Percentiles rank a stretch among this genome's conserved stretches.
Evolutionary conservation across 92 coral and sea anemone genomes (phyloP).

Genomic region (Nematostella vectensis): DNA sequence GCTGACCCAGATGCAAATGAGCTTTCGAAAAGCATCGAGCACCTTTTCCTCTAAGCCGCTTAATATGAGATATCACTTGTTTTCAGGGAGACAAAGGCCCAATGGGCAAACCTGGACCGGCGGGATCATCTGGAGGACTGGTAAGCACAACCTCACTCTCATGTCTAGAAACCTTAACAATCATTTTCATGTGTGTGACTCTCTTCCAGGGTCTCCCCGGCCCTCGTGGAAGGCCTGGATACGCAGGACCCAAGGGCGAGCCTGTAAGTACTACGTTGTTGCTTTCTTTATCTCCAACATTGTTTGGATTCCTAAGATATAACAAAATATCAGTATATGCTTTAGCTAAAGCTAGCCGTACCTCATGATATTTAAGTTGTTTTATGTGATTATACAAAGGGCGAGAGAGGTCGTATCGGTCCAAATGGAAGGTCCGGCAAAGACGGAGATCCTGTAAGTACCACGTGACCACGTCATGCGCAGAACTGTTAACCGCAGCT

Average conservation of each 20-base stretch:
- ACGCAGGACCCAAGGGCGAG: constrained; percentile 58
- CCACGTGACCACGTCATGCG: too few species aligned
- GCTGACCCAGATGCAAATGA: too few species aligned
- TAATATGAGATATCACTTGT: not conserved
- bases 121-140: constrained; percentile 47
- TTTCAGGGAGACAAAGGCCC: constrained; percentile 57
- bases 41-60: too few species aligned
- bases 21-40: too few species aligned
- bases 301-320: too few species aligned
- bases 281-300: too few species aligned
- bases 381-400: constrained; percentile 14
- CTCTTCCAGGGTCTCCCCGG: constrained; percentile 52
- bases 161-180: too few species aligned
- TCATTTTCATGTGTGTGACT: not conserved
- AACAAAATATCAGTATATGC: not conserved
- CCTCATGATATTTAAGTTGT: not conserved
- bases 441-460: constrained; percentile 54
- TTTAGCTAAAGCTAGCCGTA: not conserved
- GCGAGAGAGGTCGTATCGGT: constrained; percentile 33
- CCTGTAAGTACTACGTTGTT: constrained; percentile 20
- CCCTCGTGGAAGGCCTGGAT: constrained; percentile 51
- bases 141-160: constrained; percentile 28
- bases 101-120: constrained; percentile 45
- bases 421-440: constrained; percentile 43
- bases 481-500: too few species aligned